These are phyloP conservation scores for Glaucidium brasilianum DNA, from an alignment of 2,113 vertebrate species.

Conservation along the genomic window DNA sequence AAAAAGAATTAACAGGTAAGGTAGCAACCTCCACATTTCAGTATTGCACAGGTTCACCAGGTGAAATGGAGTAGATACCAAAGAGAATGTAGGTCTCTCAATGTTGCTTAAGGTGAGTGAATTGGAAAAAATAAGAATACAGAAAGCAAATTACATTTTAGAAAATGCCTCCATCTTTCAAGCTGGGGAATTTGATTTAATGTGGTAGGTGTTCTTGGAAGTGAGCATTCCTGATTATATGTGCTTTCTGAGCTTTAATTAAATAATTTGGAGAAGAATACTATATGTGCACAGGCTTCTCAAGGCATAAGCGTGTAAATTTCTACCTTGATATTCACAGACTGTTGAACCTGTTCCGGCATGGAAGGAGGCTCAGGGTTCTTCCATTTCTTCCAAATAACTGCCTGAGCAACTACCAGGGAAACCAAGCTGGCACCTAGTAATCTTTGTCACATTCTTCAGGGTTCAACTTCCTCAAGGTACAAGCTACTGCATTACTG, in stretches of 20 bases:
- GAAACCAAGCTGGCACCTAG: not conserved
- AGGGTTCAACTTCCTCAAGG: not conserved
- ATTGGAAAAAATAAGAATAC: not conserved
- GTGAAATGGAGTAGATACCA: not conserved
- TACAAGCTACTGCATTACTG: not conserved
- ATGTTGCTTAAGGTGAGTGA: not conserved
- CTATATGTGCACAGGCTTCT: slow-evolving; percentile 14
- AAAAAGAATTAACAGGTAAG: not conserved
- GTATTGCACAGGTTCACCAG: not conserved
- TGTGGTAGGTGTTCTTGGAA: slow-evolving; percentile 10
- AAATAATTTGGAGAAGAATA: slow-evolving; percentile 40
- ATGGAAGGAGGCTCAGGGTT: not conserved
- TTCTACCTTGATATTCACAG: not conserved
- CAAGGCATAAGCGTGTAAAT: slow-evolving; percentile 1
- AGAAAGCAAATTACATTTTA: not conserved
- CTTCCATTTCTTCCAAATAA: slow-evolving; percentile 27
- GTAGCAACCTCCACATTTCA: not conserved
- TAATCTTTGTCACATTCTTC: not conserved
- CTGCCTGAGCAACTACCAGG: not conserved
- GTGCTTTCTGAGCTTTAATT: slow-evolving; percentile 36
- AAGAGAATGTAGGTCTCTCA: not conserved
- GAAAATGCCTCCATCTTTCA: not conserved
- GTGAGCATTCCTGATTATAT: slow-evolving; percentile 22
- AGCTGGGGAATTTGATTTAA: not conserved
- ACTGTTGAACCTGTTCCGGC: not conserved